Evolutionary conservation across 1,140 invertebrate species (phyloP).

Genomic region (Scaptomyza graminum): DNA sequence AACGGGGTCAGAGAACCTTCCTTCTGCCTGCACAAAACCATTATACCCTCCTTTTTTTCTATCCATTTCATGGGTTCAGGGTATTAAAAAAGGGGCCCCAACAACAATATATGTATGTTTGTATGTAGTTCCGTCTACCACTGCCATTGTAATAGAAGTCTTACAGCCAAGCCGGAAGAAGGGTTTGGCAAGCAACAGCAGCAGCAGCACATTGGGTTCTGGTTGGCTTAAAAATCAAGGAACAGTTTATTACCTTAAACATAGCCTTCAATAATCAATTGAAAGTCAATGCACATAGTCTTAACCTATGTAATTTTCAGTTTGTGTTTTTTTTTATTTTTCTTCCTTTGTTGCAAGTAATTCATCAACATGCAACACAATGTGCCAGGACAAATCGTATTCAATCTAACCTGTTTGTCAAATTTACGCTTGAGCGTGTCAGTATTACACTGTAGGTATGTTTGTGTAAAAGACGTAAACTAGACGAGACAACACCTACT

Average conservation of each 20-base stretch:
- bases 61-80: no score
- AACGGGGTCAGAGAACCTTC: no score
- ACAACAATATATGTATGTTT: slow-evolving; percentile 3
- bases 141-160: background rate
- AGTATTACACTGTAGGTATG: background rate
- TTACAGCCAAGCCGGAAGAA: background rate
- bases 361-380: slow-evolving; percentile 1
- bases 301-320: background rate
- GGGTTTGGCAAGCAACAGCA: no score
- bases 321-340: background rate
- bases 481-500: background rate
- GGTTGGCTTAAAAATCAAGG: no score
- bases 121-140: slow-evolving; percentile 12
- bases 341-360: background rate
- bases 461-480: background rate
- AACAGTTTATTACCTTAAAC: no score
- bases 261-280: no score
- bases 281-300: background rate
- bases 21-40: no score
- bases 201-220: background rate
- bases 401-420: background rate
- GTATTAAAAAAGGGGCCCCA: background rate
- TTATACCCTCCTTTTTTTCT: no score
- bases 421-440: background rate
- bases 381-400: background rate